Base-by-base conservation (phyloP, 1,140 invertebrate species). In the Drosophila biarmipes region DNA sequence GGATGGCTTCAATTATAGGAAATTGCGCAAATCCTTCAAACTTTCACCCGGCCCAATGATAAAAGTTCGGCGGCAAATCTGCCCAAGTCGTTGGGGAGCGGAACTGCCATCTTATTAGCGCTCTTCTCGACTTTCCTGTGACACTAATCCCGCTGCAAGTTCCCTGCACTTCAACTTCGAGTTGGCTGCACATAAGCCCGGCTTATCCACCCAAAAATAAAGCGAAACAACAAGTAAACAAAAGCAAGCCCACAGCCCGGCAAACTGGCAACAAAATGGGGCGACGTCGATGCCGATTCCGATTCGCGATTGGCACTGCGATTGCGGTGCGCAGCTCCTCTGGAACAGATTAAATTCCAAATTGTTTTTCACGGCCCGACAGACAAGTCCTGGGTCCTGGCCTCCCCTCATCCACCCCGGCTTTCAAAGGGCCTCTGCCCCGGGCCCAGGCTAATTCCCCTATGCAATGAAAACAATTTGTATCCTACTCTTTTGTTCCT, bases 11-110 rank as follows among this genome's bases (percentile, higher is more conserved):
- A 86, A 87, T 81, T 87, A 81, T 86, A 78, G 73, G 56, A 75
- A 86, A 87, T 78, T 81, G 82, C 82, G 59, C 69, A 87, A 87
- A 86, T 78, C 82, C 81, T 69, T 76, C 62, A 77, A 80, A 87
- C 54, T 86, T 85, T 80, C 59, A 52, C 64, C 77, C 51, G 46
- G 51, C 40, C 38, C 38, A 68, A 53, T 54, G 63, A 64, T 34
- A 75, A 78, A 57, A 52, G 73, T 75, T 75, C 45, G 67, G 31
- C 53, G 43, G n/a, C 46, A 49, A 49, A 49, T 31, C 46, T 27
- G n/a, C 24, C 24, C 51, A 68, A 69, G 37, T 59, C 59, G 55
- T 37, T 58, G 43, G 42, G 56, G 49, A 64, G 64, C 57, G 46
- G 62, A 53, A 45, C 49, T 76, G 67, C 73, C 76, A 64, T 81